Conservation (phyloP, 2,888 invertebrate genomes). For the Anaspis maculata region DNA sequence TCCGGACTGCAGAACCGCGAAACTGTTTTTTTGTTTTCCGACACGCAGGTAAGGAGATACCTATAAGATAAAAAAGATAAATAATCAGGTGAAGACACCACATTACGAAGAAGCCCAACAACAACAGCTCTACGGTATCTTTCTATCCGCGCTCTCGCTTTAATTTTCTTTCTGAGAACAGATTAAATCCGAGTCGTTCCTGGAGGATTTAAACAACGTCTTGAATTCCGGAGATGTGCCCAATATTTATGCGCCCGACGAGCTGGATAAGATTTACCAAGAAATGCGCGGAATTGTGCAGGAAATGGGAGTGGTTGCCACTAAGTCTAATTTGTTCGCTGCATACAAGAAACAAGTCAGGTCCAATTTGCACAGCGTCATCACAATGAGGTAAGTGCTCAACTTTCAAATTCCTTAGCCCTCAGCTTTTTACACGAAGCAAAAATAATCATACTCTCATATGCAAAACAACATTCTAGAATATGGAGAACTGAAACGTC, state of each 20-base stretch:
- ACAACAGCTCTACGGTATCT: not conserved
- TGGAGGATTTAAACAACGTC: constrained; percentile 83
- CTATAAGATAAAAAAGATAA: too few species aligned
- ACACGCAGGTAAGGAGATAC: constrained; percentile 72
- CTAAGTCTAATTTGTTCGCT: constrained; percentile 77
- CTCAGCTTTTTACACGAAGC: too few species aligned
- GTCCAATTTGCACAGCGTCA: constrained; percentile 73
- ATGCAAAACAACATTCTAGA: too few species aligned
- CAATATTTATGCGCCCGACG: constrained; percentile 78
- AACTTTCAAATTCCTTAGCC: too few species aligned
- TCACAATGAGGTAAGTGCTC: constrained; percentile 60
- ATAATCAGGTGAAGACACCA: too few species aligned
- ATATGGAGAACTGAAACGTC: too few species aligned
- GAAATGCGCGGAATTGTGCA: constrained; percentile 67
- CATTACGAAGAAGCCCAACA: too few species aligned
- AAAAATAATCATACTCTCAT: too few species aligned
- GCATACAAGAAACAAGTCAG: constrained; percentile 73
- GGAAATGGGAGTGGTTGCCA: constrained; percentile 66
- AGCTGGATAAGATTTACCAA: constrained; percentile 65
- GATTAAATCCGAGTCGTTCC: constrained; percentile 80
- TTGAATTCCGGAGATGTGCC: constrained; percentile 86
- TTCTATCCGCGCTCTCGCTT: not conserved
- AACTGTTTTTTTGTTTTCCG: constrained; percentile 80
- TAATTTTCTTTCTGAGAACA: constrained; percentile 32
- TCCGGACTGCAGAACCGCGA: constrained; percentile 70